phyloP scores from a whole-genome alignment of 2,888 invertebrate genomes.

The Cryptus armator region DNA sequence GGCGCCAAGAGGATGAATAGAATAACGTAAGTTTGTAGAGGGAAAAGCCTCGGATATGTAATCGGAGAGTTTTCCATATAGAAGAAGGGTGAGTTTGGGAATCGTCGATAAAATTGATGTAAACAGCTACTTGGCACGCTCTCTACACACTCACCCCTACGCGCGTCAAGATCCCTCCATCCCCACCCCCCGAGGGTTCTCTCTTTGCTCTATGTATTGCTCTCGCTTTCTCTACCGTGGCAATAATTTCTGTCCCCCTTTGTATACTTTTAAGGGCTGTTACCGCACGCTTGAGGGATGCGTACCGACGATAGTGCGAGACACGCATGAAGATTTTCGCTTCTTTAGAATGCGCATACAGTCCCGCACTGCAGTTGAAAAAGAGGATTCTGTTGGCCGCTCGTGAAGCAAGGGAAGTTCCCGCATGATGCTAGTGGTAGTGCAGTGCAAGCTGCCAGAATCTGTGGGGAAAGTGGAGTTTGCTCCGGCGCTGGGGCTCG shows the following conservation, averaged over 20 bases:
- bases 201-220: conserved; percentile 70
- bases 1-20: conserved; percentile 11
- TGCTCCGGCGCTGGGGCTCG: conserved; percentile 65
- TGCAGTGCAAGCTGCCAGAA: conserved; percentile 27
- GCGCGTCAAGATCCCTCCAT: conserved; percentile 71
- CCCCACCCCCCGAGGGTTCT: conserved; percentile 76
- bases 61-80: conserved; percentile 13
- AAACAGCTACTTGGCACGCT: conserved; percentile 83
- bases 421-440: conserved; percentile 4
- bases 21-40: neutral
- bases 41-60: conserved; percentile 12
- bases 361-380: neutral
- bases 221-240: conserved; percentile 28
- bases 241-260: conserved; percentile 31
- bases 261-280: conserved; percentile 27
- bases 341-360: neutral
- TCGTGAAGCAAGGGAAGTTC: conserved; percentile 6
- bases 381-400: neutral
- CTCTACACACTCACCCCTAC: conserved; percentile 70
- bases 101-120: conserved; percentile 83
- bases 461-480: conserved; percentile 53
- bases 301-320: conserved; percentile 25
- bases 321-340: neutral
- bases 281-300: conserved; percentile 4
- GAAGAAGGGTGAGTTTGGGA: conserved; percentile 66